These are phyloP conservation scores for Oxyura jamaicensis DNA, from an alignment of 2,113 vertebrate genomes.

Conservation along the genomic window DNA sequence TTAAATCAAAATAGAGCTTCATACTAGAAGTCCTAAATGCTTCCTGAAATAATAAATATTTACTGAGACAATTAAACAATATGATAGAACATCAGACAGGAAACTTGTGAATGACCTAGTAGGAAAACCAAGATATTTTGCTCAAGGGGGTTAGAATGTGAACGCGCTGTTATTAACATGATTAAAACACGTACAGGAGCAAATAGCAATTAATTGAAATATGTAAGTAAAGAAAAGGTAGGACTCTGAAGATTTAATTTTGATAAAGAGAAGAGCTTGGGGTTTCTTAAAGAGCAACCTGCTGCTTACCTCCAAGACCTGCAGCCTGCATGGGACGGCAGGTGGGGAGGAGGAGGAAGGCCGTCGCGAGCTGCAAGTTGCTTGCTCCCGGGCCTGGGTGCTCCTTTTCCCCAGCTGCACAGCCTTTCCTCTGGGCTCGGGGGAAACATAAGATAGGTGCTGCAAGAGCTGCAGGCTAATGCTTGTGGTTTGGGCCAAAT, in stretches of 20 bases:
- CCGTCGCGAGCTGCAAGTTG: neutral
- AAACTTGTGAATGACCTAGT: constrained; percentile 60
- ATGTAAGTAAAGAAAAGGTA: constrained; percentile 48
- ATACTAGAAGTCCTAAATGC: constrained; percentile 34
- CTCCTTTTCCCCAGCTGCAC: fast-evolving
- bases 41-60: constrained; percentile 64
- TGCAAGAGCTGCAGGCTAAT: neutral
- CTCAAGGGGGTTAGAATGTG: constrained; percentile 39
- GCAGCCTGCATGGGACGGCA: neutral
- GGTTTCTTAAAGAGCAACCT: neutral
- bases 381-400: fast-evolving
- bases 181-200: constrained; percentile 34
- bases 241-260: constrained; percentile 11
- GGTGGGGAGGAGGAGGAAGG: neutral
- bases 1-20: constrained; percentile 42
- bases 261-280: neutral
- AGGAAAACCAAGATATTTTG: constrained; percentile 57
- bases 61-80: constrained; percentile 50
- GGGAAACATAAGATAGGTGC: neutral
- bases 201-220: constrained; percentile 34
- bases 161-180: constrained; percentile 29
- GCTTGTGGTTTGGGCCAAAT: neutral
- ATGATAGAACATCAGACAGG: constrained; percentile 33
- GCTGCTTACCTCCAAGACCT: neutral
- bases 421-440: neutral